These are phyloP conservation scores for Nemopilema nomurai DNA, from an alignment of 30 jellyfish, hydroid and myxozoan species.

Conservation along the genomic window DNA sequence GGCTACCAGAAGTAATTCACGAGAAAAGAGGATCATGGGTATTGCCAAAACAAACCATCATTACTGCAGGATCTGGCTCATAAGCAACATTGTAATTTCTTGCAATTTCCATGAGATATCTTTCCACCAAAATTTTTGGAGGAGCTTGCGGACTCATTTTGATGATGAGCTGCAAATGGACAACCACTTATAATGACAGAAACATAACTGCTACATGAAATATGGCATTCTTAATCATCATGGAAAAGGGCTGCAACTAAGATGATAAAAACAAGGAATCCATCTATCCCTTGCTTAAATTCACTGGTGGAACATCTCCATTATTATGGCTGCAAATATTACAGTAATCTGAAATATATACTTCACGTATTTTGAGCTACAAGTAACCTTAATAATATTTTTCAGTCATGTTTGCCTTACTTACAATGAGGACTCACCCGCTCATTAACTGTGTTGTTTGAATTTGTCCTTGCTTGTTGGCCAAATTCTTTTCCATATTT, in stretches of 20 bases:
- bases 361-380: no score
- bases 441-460: conserved; percentile 83
- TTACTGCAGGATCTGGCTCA: conserved; percentile 84
- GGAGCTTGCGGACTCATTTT: conserved; percentile 98
- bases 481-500: conserved; percentile 97
- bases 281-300: no score
- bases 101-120: conserved; percentile 91
- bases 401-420: no score
- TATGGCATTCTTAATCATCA: background rate
- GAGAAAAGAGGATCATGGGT: no score
- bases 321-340: no score
- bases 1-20: no score
- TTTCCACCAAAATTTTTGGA: conserved; percentile 87
- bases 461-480: conserved; percentile 86
- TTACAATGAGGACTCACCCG: conserved; percentile 34
- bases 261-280: no score
- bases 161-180: conserved; percentile 65
- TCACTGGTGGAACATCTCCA: no score
- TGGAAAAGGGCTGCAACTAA: no score
- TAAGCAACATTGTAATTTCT: conserved; percentile 77
- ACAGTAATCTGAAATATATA: no score
- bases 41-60: conserved; percentile 68
- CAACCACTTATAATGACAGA: background rate
- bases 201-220: background rate
- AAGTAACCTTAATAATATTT: no score